Percentiles rank a stretch among this genome's conserved stretches.
phyloP scores from a whole-genome alignment of 2,797 vertebrate species.

The Setipinna tenuifilis region DNA sequence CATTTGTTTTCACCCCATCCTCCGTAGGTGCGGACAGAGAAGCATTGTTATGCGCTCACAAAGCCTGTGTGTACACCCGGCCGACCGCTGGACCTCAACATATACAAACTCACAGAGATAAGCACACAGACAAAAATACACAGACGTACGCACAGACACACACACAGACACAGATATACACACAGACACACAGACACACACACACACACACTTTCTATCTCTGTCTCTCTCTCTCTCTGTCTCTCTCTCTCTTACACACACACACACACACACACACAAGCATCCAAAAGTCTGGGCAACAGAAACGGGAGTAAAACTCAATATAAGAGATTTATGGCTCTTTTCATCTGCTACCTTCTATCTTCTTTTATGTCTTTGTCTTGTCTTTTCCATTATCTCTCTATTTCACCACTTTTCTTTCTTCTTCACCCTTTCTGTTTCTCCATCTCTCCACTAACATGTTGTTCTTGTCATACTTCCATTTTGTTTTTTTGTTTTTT shows the following conservation, averaged over 20 bases:
- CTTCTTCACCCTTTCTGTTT: too few species aligned
- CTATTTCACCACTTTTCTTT: too few species aligned
- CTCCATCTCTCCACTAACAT: neutral
- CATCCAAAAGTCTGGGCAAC: too few species aligned
- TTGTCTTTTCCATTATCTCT: neutral
- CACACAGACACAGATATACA: neutral
- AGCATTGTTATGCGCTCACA: neutral
- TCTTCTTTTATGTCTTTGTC: neutral
- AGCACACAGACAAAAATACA: neutral
- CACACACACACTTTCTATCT: neutral
- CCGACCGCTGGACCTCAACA: neutral
- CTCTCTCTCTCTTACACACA: too few species aligned
- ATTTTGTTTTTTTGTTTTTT: neutral
- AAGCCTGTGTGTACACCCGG: too few species aligned
- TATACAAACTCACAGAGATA: neutral
- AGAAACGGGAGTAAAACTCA: neutral
- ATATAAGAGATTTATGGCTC: neutral
- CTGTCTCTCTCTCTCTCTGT: too few species aligned
- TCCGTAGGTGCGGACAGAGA: neutral
- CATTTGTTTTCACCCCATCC: constrained; percentile 6
- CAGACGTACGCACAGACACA: neutral
- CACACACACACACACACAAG: too few species aligned
- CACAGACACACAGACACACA: neutral
- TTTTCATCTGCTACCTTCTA: neutral
- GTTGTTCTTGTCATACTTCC: neutral